Conservation (phyloP, 2,113 vertebrate genomes). For the Scophthalmus maximus region DNA sequence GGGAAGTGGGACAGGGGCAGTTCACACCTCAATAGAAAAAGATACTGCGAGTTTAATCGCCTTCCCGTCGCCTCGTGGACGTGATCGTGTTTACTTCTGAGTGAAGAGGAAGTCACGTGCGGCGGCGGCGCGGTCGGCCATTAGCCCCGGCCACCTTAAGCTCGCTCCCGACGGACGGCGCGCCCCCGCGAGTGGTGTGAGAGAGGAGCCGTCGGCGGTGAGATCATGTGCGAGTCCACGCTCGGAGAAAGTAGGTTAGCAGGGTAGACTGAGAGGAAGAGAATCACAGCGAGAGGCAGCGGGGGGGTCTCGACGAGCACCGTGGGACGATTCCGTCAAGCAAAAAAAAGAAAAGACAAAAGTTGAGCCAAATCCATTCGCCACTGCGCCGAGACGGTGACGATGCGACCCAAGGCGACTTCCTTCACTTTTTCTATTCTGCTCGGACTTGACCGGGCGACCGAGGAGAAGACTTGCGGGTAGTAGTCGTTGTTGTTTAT, state of each 20-base stretch:
- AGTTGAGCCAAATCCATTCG: conserved; percentile 38
- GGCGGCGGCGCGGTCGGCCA: neutral
- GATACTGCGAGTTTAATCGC: neutral
- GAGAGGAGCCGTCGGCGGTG: conserved; percentile 72
- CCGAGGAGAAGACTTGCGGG: conserved; percentile 49
- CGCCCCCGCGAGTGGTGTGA: conserved; percentile 68
- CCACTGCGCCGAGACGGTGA: conserved; percentile 25
- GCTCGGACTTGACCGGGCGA: conserved; percentile 66
- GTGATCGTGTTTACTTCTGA: neutral
- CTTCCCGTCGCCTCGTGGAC: neutral
- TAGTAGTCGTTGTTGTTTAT: too few relatives aligned
- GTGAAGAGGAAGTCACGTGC: neutral
- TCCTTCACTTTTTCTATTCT: conserved; percentile 52
- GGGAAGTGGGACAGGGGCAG: too few relatives aligned
- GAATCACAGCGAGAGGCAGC: conserved; percentile 40
- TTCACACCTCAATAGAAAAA: conserved; percentile 18
- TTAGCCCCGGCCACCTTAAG: conserved; percentile 74
- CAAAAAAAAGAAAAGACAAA: conserved; percentile 43
- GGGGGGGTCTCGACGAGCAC: conserved; percentile 47
- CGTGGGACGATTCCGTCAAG: conserved; percentile 69
- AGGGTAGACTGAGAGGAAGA: conserved; percentile 81
- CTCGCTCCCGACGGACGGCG: conserved; percentile 70
- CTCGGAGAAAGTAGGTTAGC: conserved; percentile 85
- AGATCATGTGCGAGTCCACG: conserved; percentile 87
- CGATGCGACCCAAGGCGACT: conserved; percentile 61